phyloP scores from a whole-genome alignment of 2,888 invertebrate species.

The Psylliodes chrysocephalus region DNA sequence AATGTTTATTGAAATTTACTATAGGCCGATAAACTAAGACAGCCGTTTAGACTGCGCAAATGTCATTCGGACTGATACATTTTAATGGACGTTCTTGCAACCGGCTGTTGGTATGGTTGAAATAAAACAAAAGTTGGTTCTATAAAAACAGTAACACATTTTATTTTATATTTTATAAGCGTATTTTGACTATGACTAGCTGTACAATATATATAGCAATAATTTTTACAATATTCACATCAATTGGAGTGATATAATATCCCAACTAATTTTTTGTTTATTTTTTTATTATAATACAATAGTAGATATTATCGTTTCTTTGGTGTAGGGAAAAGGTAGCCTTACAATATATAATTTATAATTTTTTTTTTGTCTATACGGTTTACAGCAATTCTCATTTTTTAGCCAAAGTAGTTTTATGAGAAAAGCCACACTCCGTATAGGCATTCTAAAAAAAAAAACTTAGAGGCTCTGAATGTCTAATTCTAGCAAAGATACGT shows the following conservation, averaged over 20 bases:
- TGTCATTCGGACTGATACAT: too few species aligned
- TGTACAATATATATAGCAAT: conserved; percentile 65
- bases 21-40: too few species aligned
- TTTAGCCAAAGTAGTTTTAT: too few species aligned
- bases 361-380: too few species aligned
- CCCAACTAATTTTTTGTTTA: conserved; percentile 50
- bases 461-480: conserved; percentile 49
- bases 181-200: conserved; percentile 66
- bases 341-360: conserved; percentile 28
- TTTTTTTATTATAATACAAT: conserved; percentile 62
- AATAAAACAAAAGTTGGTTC: conserved; percentile 63
- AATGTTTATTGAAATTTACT: too few species aligned
- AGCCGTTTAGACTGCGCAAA: too few species aligned
- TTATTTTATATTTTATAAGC: conserved; percentile 64
- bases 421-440: conserved; percentile 47
- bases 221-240: conserved; percentile 64
- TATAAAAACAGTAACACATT: conserved; percentile 67
- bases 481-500: conserved; percentile 49
- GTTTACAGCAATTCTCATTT: too few species aligned
- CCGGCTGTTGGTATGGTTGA: not conserved
- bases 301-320: conserved; percentile 65
- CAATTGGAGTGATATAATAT: conserved; percentile 46
- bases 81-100: too few species aligned
- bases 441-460: conserved; percentile 32
- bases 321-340: conserved; percentile 63